Evolutionary conservation across 2,888 invertebrate genomes (phyloP), one percentile per base, ranked within the genome.

Genomic region (Leistus spinibarbis): DNA sequence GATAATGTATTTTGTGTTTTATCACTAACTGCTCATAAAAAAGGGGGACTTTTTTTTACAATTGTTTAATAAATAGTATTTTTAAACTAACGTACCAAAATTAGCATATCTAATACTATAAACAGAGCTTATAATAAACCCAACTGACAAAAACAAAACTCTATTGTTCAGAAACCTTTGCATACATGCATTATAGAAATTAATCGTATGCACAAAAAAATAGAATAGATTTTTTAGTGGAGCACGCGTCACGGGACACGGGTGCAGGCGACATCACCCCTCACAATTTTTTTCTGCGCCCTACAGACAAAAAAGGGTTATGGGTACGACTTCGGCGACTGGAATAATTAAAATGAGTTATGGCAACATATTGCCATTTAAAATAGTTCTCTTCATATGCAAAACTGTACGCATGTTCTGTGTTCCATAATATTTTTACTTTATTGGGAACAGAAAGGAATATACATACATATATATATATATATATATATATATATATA

Each of bases 341-440:
- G 22, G 60, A 19, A 73, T 73, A 73, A 73, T 73, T 73, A 73
- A 67, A 73, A 73, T 73, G 67, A 73, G 73, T 73, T 73, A 73
- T 73, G 73, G 53, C 67, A 73, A 73, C 73, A 73, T 73, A 73
- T 73, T 73, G 73, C 73, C 62, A 73, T 67, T 73, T 73, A 72
- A 60, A 60, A 60, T 60, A 40, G 40, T 2, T 40, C 40, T 60
- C 60, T 17, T 60, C 60, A 60, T 69, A 69, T 60, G 69, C 69
- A 69, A 69, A 69, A 19, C 19, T 60, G 17, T 56, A 13, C 16
- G 13, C 22, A 22, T 20, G 40, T 13, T 40, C 1, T 40, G 1
- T 40, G 40, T 40, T 40, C 40, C 40, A 40, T 5, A 2, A 40
- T 40, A 40, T 40, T 40, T 40, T 40, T 40, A 40, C 40, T 10